Evolutionary conservation across 37 sponge, comb jelly and placozoan genomes (phyloP), one percentile per base, ranked within the genome.

Genomic region (Beroe ovata): DNA sequence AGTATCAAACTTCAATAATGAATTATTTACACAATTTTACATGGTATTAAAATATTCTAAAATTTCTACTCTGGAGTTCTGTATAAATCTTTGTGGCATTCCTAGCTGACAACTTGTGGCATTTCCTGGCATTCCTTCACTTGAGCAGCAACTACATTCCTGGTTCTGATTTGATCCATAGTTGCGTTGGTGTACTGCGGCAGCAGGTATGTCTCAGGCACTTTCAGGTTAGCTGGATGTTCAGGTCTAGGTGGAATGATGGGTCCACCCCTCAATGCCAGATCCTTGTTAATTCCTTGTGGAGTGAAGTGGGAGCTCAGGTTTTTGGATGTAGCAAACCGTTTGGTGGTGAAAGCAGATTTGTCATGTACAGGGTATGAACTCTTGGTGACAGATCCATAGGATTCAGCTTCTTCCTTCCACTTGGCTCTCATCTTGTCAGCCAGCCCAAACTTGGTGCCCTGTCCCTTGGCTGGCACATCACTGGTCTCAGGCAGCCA

Each of bases 401-500:
- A 21, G 14, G 39, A 23, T 20, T 77, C 84, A 11, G 22, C 28
- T 23, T 77, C 84, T 36, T 30, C 84, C 26, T 30, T 35, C 84
- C 84, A 77, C 47, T 77, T 77, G 8, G 54, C 54, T 19, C 54
- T 77, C 84, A 77, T 33, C 84, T 77, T 77, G 22, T 77, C 84
- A 77, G 54, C 84, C 26, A 77, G 84, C 26, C 84, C 84, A 40
- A 77, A 77, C 84, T 42, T 39, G 25, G 39, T 77, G 39, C 84
- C 84, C 0, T 77, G n/a, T 26, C 84, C 94, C 63, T 72, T 47
- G 1, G 92, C 23, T 0, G 95, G 95, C 39, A 94, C 64, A 66
- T 96, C 95, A 23, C 92, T 91, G 19, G 88, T 89, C 58, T 96
- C 95, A 34, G 96, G 96, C 2, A 90, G 88, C 96, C 96, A 96